phyloP scores from a whole-genome alignment of 37 sponge, comb jelly and placozoan species.

The Spongilla lacustris region DNA sequence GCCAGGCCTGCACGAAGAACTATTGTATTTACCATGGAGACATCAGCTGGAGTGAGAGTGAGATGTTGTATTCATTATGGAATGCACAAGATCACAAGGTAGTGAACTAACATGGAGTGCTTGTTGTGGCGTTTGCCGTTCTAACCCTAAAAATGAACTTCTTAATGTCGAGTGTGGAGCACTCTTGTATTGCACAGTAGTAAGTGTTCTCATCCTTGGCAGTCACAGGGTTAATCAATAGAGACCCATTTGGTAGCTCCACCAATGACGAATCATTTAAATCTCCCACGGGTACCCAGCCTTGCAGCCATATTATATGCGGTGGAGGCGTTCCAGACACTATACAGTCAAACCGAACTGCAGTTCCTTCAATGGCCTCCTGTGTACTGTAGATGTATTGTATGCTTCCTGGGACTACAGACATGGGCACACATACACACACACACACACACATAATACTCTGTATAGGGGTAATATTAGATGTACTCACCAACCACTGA shows the following conservation, averaged over 20 bases:
- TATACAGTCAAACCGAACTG: slow-evolving; percentile 39
- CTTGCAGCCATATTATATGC: slow-evolving; percentile 22
- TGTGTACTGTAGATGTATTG: not conserved
- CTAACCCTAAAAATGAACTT: not conserved
- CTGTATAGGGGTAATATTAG: not conserved
- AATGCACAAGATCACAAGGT: too few species aligned
- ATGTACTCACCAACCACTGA: not conserved
- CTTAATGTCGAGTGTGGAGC: not conserved
- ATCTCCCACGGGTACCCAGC: not conserved
- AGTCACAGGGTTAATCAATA: slow-evolving; percentile 11
- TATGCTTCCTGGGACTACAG: slow-evolving; percentile 17
- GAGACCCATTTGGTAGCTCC: slow-evolving; percentile 41
- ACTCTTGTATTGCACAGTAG: slow-evolving; percentile 17
- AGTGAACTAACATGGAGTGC: not conserved
- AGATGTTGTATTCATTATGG: not conserved
- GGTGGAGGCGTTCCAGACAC: slow-evolving; percentile 48
- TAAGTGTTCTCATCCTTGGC: slow-evolving; percentile 34
- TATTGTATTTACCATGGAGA: not conserved
- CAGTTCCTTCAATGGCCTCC: slow-evolving; percentile 12
- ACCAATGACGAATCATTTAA: not conserved
- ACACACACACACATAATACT: slow-evolving; percentile 7
- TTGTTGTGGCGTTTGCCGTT: not conserved
- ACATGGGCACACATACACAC: not conserved
- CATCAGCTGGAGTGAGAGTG: not conserved
- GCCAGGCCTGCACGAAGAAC: not conserved